Evolutionary conservation across 1,140 invertebrate species (phyloP).

Genomic region (Scaptomyza graminum): DNA sequence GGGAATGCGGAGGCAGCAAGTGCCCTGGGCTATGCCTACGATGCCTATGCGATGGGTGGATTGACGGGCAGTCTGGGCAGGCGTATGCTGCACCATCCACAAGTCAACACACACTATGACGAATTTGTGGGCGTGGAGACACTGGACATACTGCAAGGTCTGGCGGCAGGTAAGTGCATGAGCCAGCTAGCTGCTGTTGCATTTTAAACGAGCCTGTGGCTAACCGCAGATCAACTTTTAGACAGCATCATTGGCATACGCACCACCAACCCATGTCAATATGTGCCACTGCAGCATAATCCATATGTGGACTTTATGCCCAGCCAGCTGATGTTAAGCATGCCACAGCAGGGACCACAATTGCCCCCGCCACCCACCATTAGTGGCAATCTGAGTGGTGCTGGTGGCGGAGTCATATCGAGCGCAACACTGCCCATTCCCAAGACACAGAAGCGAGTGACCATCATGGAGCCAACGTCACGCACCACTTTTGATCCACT

Average conservation of each 20-base stretch:
- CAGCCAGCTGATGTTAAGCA: conserved; percentile 57
- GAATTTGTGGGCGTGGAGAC: conserved; percentile 79
- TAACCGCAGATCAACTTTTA: conserved; percentile 31
- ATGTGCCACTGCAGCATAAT: conserved; percentile 70
- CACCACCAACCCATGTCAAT: conserved; percentile 55
- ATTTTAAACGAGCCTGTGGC: conserved; percentile 6
- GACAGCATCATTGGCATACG: conserved; percentile 81
- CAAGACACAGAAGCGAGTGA: conserved; percentile 81
- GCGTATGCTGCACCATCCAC: conserved; percentile 55
- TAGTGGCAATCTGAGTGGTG: conserved; percentile 63
- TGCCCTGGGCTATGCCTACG: conserved; percentile 57
- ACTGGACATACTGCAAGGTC: conserved; percentile 79
- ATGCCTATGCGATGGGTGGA: conserved; percentile 59
- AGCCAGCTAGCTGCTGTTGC: conserved; percentile 4
- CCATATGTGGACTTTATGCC: conserved; percentile 71
- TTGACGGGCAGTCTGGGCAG: conserved; percentile 72
- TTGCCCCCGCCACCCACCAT: conserved; percentile 60
- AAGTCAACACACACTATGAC: conserved; percentile 51
- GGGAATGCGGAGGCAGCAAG: conserved; percentile 33
- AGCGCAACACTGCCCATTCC: conserved; percentile 68
- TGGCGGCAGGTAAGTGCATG: conserved; percentile 65
- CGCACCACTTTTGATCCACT: conserved; percentile 76
- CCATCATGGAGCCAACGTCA: conserved; percentile 78
- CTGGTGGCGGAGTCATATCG: conserved; percentile 30
- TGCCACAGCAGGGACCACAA: conserved; percentile 27